phyloP scores from a whole-genome alignment of 2,888 invertebrate species.

The Xanthorhoe designata region DNA sequence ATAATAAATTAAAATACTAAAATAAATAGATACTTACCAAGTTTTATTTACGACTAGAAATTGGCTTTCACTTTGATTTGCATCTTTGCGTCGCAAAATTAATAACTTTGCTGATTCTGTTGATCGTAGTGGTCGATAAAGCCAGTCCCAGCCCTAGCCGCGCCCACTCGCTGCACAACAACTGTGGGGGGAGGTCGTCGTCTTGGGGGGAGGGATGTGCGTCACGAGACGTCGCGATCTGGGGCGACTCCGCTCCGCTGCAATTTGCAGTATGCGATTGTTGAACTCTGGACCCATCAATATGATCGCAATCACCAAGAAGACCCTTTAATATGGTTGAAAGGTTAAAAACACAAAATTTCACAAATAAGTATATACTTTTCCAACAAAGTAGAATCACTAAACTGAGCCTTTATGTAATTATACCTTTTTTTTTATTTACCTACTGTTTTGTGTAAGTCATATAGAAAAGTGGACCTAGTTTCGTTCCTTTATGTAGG shows the following conservation, averaged over 20 bases:
- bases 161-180: slow-evolving; percentile 40
- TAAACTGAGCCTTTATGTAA: neutral
- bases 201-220: slow-evolving; percentile 44
- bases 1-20: too few relatives aligned
- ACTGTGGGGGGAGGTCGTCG: slow-evolving; percentile 32
- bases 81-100: too few relatives aligned
- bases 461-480: slow-evolving; percentile 4
- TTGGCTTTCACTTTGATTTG: neutral
- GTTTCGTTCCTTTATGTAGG: neutral
- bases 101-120: neutral
- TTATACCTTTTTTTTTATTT: neutral
- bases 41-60: too few relatives aligned
- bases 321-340: neutral
- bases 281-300: slow-evolving; percentile 54
- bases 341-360: neutral
- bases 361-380: neutral
- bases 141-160: slow-evolving; percentile 41
- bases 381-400: too few relatives aligned
- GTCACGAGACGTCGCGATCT: slow-evolving; percentile 53
- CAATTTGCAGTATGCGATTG: slow-evolving; percentile 56
- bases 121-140: slow-evolving; percentile 8
- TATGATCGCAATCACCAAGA: neutral
- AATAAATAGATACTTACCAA: too few relatives aligned
- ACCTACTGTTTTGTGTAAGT: neutral
- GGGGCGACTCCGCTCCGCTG: slow-evolving; percentile 48